Evolutionary conservation across 2,113 vertebrate species (phyloP).

Genomic region (Pontoporia blainvillei): DNA sequence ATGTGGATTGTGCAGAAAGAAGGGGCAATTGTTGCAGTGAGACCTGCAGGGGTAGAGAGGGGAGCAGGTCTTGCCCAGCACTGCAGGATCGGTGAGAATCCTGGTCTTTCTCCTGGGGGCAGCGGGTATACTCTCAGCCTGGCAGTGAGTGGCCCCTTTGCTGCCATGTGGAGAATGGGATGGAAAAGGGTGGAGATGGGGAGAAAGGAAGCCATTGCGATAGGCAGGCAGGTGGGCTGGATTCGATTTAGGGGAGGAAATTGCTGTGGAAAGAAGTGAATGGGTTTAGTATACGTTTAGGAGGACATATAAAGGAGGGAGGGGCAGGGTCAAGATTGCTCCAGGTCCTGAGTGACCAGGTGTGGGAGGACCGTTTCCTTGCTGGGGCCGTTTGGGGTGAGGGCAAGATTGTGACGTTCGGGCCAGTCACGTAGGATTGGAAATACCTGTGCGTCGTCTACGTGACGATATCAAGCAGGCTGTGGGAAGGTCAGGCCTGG

Average conservation of each 20-base stretch:
- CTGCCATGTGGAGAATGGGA: rapidly evolving
- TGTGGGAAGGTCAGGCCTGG: background rate
- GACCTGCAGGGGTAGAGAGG: too few relatives aligned
- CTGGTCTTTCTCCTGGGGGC: background rate
- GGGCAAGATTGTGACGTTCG: background rate
- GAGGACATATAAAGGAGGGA: background rate
- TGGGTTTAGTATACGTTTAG: background rate
- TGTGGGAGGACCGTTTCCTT: background rate
- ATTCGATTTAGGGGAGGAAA: rapidly evolving
- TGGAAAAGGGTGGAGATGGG: background rate
- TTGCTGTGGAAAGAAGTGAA: background rate
- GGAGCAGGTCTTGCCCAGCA: background rate
- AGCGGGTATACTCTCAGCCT: background rate
- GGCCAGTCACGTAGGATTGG: background rate
- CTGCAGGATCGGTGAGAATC: background rate
- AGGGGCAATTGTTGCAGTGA: background rate
- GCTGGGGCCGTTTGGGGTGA: background rate
- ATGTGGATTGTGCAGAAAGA: background rate
- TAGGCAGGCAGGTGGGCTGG: background rate
- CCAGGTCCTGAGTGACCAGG: background rate
- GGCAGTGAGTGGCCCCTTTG: too few relatives aligned
- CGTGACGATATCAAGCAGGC: background rate
- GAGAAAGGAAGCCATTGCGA: background rate
- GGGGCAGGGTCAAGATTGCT: rapidly evolving
- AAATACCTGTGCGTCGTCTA: background rate